Base-by-base conservation (phyloP, 2,797 vertebrate genomes). In the Acanthurus lineatus region DNA sequence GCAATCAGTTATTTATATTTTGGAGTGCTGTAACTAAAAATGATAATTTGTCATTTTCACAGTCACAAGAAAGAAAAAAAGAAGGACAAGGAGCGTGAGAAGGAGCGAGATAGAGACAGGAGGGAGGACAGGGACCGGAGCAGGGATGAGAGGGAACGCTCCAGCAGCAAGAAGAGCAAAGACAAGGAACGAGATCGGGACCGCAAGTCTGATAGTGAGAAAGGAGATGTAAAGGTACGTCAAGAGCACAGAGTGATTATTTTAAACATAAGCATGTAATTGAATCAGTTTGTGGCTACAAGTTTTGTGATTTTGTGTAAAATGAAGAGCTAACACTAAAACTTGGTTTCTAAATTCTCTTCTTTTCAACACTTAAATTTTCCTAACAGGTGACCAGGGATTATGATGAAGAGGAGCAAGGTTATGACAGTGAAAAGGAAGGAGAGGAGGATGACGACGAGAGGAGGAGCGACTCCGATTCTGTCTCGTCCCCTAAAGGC, bases 31-130 rank as follows among this genome's bases (percentile, higher is more conserved):
- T 4, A 9, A 7, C 16, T 59, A 2, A 74, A 63, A 22, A 7
- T 2, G 0, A 3, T 20, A 0, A 42, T 76, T 20, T 67, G 4
- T 80, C 42, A 0, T 20, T 2, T 76, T 72, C 16, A 11, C 86
- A 96, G 95, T 60, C 96, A 96, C 76, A 99, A 99, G 96, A 99
- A 99, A 52, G 98, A 99, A 71, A 99, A 99, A 87, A 99, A 99
- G 96, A 99, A 99, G 88, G 98, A 99, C 65, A 98, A 98, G 90
- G 98, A 99, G 25, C 97, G 98, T 35, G 98, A 99, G 72, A 97
- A 97, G 83, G 98, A 98, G 28, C 93, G 97, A 58, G 97, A 98
- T 9, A 92, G 96, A 76, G 96, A 96, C 38, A 94, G 94, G 88
- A 96, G 89, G 94, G 98, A 91, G 47, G 97, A 91, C 67, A 77